Conservation (phyloP, 2,113 vertebrate genomes). For the Pitta sordida region DNA sequence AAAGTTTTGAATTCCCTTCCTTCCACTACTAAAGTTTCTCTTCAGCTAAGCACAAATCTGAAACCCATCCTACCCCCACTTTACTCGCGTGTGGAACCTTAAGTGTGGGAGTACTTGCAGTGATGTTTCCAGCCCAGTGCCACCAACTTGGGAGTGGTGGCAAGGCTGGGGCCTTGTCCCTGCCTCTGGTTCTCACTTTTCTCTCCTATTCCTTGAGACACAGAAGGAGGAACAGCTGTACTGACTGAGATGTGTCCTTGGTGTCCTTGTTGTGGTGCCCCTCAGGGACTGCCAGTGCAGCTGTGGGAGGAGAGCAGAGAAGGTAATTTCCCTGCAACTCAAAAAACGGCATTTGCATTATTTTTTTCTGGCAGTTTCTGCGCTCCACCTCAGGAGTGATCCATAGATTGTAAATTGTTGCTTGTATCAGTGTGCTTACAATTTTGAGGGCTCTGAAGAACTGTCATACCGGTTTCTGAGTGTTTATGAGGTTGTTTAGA, state of each 20-base stretch:
- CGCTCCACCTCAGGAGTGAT: not conserved
- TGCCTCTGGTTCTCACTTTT: not conserved
- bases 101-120: not conserved
- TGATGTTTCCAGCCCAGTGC: not conserved
- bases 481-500: not conserved
- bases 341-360: not conserved
- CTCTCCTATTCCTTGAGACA: not conserved
- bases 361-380: not conserved
- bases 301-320: not conserved
- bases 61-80: not conserved
- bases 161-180: not conserved
- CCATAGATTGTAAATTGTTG: not conserved
- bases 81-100: rapidly evolving
- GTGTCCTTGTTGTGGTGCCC: not conserved
- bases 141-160: rapidly evolving
- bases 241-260: not conserved
- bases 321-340: not conserved
- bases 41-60: not conserved
- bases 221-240: not conserved
- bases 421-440: not conserved
- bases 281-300: not conserved
- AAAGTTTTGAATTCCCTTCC: not conserved
- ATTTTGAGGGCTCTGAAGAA: not conserved
- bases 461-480: not conserved
- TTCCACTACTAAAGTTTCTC: not conserved